phyloP scores from a whole-genome alignment of 2,797 vertebrate species.

The Sphenodon punctatus region DNA sequence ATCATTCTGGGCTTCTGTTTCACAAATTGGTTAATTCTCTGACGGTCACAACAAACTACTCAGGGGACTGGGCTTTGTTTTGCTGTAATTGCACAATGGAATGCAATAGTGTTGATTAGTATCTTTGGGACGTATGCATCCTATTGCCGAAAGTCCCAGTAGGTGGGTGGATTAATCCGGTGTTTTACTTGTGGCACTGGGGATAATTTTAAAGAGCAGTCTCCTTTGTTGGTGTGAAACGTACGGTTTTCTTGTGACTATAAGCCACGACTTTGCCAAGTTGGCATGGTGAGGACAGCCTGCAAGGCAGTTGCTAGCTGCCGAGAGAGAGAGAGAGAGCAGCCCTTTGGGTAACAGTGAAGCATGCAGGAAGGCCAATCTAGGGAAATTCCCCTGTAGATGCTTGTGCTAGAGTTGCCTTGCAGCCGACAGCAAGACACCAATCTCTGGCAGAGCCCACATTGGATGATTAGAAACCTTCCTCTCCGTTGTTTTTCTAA shows the following conservation, averaged over 20 bases:
- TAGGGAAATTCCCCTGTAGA: not conserved
- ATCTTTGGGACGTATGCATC: not conserved
- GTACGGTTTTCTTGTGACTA: not conserved
- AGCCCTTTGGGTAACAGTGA: not conserved
- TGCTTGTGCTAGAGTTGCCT: slow-evolving; percentile 24
- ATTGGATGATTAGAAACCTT: slow-evolving; percentile 17
- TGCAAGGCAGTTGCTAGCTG: not conserved
- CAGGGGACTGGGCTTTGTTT: not conserved
- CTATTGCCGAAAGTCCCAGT: not conserved
- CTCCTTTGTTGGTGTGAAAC: not conserved
- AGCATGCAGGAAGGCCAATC: not conserved
- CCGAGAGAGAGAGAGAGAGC: not conserved
- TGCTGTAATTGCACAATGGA: not conserved
- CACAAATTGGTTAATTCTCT: slow-evolving; percentile 15
- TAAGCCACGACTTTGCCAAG: not conserved
- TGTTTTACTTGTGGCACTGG: not conserved
- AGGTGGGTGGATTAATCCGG: not conserved
- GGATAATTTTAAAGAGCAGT: not conserved
- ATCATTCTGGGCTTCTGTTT: not conserved
- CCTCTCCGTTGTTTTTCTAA: slow-evolving; percentile 22
- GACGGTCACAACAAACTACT: too few relatives aligned
- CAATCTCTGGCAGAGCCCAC: slow-evolving; percentile 22
- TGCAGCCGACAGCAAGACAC: slow-evolving; percentile 14
- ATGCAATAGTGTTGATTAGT: slow-evolving; percentile 15
- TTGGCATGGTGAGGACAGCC: not conserved